These are phyloP conservation scores for Lydus trimaculatus DNA, from an alignment of 2,888 invertebrate genomes.

Conservation along the genomic window DNA sequence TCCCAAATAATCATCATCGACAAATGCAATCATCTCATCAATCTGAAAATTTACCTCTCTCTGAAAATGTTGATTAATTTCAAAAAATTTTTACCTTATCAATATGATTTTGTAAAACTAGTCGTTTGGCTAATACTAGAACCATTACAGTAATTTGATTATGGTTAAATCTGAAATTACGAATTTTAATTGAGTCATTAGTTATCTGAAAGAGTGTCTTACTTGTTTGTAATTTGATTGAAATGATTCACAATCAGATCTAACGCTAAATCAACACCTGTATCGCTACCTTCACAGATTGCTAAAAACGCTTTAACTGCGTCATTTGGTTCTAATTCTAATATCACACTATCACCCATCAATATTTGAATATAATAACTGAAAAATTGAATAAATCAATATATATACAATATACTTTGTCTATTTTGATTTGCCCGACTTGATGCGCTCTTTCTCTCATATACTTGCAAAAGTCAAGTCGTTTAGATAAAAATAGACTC, in stretches of 20 bases:
- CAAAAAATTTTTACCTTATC: background rate
- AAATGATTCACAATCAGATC: slow-evolving; percentile 13
- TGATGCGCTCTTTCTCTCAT: too few relatives aligned
- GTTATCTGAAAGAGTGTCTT: background rate
- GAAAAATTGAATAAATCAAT: background rate
- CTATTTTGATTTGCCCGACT: too few relatives aligned
- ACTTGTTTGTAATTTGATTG: slow-evolving; percentile 12
- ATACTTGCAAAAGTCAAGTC: too few relatives aligned
- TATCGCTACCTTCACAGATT: slow-evolving; percentile 15
- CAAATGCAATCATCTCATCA: slow-evolving; percentile 12
- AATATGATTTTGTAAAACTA: background rate
- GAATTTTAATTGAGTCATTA: background rate
- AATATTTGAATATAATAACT: background rate
- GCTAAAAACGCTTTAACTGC: slow-evolving; percentile 15
- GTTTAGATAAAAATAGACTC: too few relatives aligned
- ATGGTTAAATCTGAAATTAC: slow-evolving; percentile 1
- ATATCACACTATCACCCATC: slow-evolving; percentile 10
- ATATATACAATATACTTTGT: background rate
- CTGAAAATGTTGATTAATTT: background rate
- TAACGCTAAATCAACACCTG: slow-evolving; percentile 13
- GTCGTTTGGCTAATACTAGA: slow-evolving; percentile 11
- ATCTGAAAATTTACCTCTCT: slow-evolving; percentile 8
- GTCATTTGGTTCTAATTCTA: background rate
- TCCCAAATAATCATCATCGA: slow-evolving; percentile 7
- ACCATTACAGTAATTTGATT: slow-evolving; percentile 12